Base-by-base conservation (phyloP, 2,797 vertebrate species). In the Clarias pachynema region DNA sequence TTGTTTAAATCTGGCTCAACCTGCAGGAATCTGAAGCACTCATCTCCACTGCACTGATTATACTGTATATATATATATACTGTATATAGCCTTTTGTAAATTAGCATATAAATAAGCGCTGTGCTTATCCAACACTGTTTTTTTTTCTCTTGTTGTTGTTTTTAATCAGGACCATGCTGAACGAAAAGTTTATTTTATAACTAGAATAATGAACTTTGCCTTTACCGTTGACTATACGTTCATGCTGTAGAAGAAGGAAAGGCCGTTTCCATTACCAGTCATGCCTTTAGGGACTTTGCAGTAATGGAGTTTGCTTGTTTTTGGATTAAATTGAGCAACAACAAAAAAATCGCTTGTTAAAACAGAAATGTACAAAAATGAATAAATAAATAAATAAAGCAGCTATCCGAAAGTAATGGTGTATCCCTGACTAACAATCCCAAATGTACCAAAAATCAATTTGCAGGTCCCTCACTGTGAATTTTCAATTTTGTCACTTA, bases 51-150 rank as follows among this genome's bases (percentile, higher is more conserved):
- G 59, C 37, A 84, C 57, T 86, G 82, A n/a, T 34, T 3, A 34
- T 34, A 4, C 2, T 34, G 0, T 34, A 34, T 34, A 34, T 34
- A 34, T 34, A 34, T 3, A 70, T 79, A 79, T 16, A 65, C n/a
- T 62, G 60, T 81, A 74, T 78, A 74, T 85, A 66, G 80, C 83
- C 53, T 80, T 75, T 10, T 77, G 81, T 70, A 73, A 84, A 88
- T 87, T 85, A 85, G 85, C 85, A 89, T 89, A 87, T 85, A 88
- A 88, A 89, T 88, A 85, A 87, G 66, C 59, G 77, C n/a, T 12
- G 70, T 18, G 57, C 81, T 86, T 79, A 82, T 88, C 84, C 81
- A 81, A 2, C 8, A 4, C 5, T 44, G 9, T 44, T 44, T 44
- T 44, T 44, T 10, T 44, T 9, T 8, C 5, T 37, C 37, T 37